phyloP scores from a whole-genome alignment of 2,888 invertebrate species.

The Germaria angustata region DNA sequence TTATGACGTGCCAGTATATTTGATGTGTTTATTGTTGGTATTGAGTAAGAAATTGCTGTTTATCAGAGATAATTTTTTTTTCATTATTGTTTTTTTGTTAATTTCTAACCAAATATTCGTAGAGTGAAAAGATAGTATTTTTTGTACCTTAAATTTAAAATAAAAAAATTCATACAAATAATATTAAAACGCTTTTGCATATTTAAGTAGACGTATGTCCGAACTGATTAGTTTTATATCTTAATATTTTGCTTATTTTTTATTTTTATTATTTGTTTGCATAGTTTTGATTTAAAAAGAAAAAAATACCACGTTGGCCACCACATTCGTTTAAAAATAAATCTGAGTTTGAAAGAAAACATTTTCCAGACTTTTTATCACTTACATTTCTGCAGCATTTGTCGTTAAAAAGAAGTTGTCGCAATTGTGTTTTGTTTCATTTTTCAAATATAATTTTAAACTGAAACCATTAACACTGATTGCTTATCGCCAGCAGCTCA shows the following conservation, averaged over 20 bases:
- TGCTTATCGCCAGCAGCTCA: conserved; percentile 53
- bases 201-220: not conserved
- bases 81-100: not conserved
- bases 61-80: conserved; percentile 16
- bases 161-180: too few species aligned
- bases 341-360: not conserved
- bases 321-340: conserved; percentile 21
- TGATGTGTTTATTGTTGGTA: conserved; percentile 26
- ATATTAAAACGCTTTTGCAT: too few species aligned
- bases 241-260: not conserved
- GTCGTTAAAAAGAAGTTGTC: not conserved
- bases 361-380: conserved; percentile 6
- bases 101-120: not conserved
- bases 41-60: not conserved
- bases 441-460: not conserved
- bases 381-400: not conserved
- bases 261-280: not conserved
- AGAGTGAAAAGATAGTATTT: not conserved
- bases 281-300: not conserved
- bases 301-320: conserved; percentile 11
- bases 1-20: conserved; percentile 9
- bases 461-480: conserved; percentile 51
- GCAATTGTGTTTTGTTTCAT: not conserved
- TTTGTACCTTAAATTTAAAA: not conserved
- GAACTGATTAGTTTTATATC: not conserved